A percentile compares a stretch with the other conserved stretches of the same genome.
Evolutionary conservation across 2,113 vertebrate species (phyloP).

Genomic region (Thamnaconus septentrionalis): DNA sequence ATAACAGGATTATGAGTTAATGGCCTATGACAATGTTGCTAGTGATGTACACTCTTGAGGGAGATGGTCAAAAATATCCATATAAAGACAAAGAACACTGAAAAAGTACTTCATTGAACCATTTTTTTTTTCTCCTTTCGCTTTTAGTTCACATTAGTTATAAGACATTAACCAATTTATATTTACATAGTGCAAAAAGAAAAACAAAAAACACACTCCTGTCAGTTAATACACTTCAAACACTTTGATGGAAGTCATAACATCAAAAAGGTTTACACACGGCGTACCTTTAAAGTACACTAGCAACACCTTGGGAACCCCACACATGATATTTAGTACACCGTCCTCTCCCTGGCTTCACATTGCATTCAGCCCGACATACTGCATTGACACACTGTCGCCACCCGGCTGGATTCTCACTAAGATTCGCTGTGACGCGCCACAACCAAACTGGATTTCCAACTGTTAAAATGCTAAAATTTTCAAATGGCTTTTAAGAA

Average conservation of each 20-base stretch:
- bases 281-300: slow-evolving; percentile 61
- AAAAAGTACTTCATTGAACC: slow-evolving; percentile 81
- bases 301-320: slow-evolving; percentile 53
- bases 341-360: slow-evolving; percentile 30
- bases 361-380: slow-evolving; percentile 50
- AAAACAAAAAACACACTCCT: slow-evolving; percentile 50
- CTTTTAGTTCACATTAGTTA: slow-evolving; percentile 85
- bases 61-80: slow-evolving; percentile 68
- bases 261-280: slow-evolving; percentile 45
- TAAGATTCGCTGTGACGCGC: slow-evolving; percentile 36
- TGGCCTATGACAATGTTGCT: slow-evolving; percentile 65
- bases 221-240: slow-evolving; percentile 77
- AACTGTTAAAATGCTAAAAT: slow-evolving; percentile 46
- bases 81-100: slow-evolving; percentile 71
- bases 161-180: slow-evolving; percentile 81
- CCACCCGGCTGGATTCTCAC: slow-evolving; percentile 23
- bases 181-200: slow-evolving; percentile 96
- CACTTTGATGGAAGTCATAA: slow-evolving; percentile 58
- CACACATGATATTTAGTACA: slow-evolving; percentile 37
- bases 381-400: slow-evolving; percentile 29
- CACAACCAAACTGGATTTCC: slow-evolving; percentile 47
- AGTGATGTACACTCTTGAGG: slow-evolving; percentile 66
- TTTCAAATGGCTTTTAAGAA: slow-evolving; percentile 63
- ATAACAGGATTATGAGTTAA: slow-evolving; percentile 70
- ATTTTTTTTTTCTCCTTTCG: slow-evolving; percentile 48